Percentiles rank a stretch among this genome's conserved stretches.
Evolutionary conservation across 1,140 invertebrate genomes (phyloP).

Genomic region (Pseudomyrmex dendroicus): DNA sequence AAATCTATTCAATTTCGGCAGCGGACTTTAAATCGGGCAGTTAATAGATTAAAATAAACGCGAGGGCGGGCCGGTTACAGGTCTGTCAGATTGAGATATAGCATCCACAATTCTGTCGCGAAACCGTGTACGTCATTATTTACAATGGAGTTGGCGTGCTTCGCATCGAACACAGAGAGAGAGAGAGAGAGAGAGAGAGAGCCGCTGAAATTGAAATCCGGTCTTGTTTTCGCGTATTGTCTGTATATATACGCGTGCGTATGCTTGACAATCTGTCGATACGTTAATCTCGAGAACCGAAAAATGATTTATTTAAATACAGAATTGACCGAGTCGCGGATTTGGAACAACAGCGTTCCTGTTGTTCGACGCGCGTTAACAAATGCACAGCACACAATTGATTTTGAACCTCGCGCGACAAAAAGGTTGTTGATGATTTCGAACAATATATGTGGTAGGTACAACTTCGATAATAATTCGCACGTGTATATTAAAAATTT

Average conservation of each 20-base stretch:
- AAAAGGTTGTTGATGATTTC: too few relatives aligned
- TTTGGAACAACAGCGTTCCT: background rate
- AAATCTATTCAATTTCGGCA: slow-evolving; percentile 26
- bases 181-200: too few relatives aligned
- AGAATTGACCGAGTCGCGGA: background rate
- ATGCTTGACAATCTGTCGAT: slow-evolving; percentile 26
- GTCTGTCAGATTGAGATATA: slow-evolving; percentile 25
- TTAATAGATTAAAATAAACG: slow-evolving; percentile 54
- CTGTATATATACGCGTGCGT: slow-evolving; percentile 26
- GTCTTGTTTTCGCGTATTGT: slow-evolving; percentile 31
- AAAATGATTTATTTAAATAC: slow-evolving; percentile 1
- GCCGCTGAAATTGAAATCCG: slow-evolving; percentile 22
- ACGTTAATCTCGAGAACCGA: slow-evolving; percentile 20
- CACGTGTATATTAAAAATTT: background rate
- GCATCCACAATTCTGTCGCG: background rate
- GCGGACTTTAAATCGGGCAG: slow-evolving; percentile 5
- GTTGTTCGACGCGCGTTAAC: background rate
- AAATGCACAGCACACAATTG: background rate
- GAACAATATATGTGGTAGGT: too few relatives aligned
- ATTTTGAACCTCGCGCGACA: background rate
- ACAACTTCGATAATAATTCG: too few relatives aligned
- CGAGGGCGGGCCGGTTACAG: slow-evolving; percentile 6
- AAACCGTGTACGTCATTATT: slow-evolving; percentile 48
- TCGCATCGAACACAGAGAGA: slow-evolving; percentile 18
- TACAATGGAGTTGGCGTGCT: slow-evolving; percentile 33